phyloP scores from a whole-genome alignment of 2,113 vertebrate genomes.

The Lota lota region DNA sequence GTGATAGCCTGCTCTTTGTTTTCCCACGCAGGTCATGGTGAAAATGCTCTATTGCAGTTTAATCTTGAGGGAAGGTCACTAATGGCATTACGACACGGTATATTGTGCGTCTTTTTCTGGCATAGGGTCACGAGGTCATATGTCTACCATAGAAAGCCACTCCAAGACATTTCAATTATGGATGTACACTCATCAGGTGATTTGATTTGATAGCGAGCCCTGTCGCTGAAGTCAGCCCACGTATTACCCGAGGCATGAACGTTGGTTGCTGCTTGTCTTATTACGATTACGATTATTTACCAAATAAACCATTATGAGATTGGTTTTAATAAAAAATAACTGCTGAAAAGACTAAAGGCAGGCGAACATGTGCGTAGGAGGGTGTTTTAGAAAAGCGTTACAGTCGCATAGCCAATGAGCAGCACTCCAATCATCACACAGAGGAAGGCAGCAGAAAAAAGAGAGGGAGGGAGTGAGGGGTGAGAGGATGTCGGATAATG shows the following conservation, averaged over 20 bases:
- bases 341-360: neutral
- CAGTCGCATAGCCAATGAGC: conserved; percentile 5
- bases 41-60: too few species aligned
- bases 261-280: conserved; percentile 61
- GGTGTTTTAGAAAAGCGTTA: conserved; percentile 7
- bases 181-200: conserved; percentile 60
- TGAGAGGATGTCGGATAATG: neutral
- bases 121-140: conserved; percentile 44
- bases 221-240: conserved; percentile 31
- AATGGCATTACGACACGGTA: too few species aligned
- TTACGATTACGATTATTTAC: conserved; percentile 61
- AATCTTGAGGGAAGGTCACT: too few species aligned
- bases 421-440: conserved; percentile 36
- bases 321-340: conserved; percentile 39
- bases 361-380: conserved; percentile 20
- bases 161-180: conserved; percentile 60
- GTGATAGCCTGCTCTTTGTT: too few species aligned
- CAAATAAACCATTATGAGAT: conserved; percentile 60
- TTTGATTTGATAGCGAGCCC: conserved; percentile 35
- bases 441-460: conserved; percentile 7
- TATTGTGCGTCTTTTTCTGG: neutral
- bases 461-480: neutral
- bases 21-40: too few species aligned
- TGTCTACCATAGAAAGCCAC: conserved; percentile 34
- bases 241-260: conserved; percentile 51